A percentile compares a stretch with the other conserved stretches of the same genome.
phyloP scores from a whole-genome alignment of 2,797 vertebrate species.

The Lates japonicus region DNA sequence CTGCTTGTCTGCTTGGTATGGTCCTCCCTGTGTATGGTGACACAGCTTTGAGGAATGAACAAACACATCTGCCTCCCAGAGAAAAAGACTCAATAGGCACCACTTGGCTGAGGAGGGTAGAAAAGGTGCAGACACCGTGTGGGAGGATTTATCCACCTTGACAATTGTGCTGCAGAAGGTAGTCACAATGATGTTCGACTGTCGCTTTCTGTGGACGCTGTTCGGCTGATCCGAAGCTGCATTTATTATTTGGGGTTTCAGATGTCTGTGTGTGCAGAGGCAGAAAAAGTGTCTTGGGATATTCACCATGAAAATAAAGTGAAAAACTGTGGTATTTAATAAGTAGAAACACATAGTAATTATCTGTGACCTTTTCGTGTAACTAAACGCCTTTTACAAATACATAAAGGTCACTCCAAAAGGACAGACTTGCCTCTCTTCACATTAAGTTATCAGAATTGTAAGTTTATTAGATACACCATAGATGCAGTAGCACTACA shows the following conservation, averaged over 20 bases:
- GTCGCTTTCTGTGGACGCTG: constrained; percentile 29
- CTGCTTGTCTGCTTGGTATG: constrained; percentile 33
- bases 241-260: constrained; percentile 10
- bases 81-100: constrained; percentile 42
- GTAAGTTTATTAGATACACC: neutral
- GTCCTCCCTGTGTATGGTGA: constrained; percentile 39
- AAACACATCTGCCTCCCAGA: constrained; percentile 58
- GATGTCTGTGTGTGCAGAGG: constrained; percentile 8
- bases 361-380: neutral
- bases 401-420: too few species aligned
- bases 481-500: neutral
- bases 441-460: neutral
- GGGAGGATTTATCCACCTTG: constrained; percentile 65
- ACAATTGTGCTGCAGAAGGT: constrained; percentile 49
- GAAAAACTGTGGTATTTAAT: neutral
- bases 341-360: neutral
- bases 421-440: too few species aligned
- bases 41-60: constrained; percentile 56
- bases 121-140: constrained; percentile 51
- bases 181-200: constrained; percentile 17
- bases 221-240: constrained; percentile 18
- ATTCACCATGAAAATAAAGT: neutral
- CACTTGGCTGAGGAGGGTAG: constrained; percentile 52
- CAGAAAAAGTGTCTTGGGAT: neutral
- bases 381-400: neutral